Percentiles rank a stretch among this genome's conserved stretches.
phyloP scores from a whole-genome alignment of 2,888 invertebrate species.

The Holacanthella duospinosa region DNA sequence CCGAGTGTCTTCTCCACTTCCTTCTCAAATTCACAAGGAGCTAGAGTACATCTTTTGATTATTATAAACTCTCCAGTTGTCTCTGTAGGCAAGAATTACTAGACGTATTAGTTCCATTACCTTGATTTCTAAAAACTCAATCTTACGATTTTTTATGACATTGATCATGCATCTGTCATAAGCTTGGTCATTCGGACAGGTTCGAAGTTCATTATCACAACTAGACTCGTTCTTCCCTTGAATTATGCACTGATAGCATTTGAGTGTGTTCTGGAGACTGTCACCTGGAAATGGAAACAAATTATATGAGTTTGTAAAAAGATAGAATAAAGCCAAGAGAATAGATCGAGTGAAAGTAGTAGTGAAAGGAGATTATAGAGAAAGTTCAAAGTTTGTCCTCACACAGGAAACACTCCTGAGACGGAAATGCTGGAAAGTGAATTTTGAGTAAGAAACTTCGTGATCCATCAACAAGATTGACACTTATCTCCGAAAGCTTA shows the following conservation, averaged over 20 bases:
- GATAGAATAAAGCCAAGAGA: neutral
- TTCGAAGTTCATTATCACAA: constrained; percentile 10
- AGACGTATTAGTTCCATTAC: neutral
- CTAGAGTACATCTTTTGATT: constrained; percentile 16
- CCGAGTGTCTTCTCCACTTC: constrained; percentile 7
- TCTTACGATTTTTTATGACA: constrained; percentile 12
- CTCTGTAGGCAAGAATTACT: neutral
- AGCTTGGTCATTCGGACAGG: constrained; percentile 13
- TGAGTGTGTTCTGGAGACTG: constrained; percentile 13
- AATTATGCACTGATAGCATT: constrained; percentile 16
- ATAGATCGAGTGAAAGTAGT: too few relatives aligned
- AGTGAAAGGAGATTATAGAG: too few relatives aligned
- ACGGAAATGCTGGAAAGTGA: too few relatives aligned
- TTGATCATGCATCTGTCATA: constrained; percentile 16
- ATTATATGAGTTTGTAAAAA: too few relatives aligned
- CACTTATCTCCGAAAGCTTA: neutral
- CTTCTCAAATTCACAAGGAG: constrained; percentile 16
- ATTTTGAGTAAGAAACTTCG: too few relatives aligned
- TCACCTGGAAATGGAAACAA: constrained; percentile 14
- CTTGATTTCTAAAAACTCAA: neutral
- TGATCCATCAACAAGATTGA: neutral
- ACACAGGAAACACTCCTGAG: too few relatives aligned
- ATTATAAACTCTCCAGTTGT: constrained; percentile 15
- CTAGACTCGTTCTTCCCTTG: constrained; percentile 11
- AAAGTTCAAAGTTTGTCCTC: too few relatives aligned